Percentiles rank a stretch among this genome's conserved stretches.
These are phyloP conservation scores for Indri indri DNA, from an alignment of 2,113 vertebrate species.

Conservation along the genomic window DNA sequence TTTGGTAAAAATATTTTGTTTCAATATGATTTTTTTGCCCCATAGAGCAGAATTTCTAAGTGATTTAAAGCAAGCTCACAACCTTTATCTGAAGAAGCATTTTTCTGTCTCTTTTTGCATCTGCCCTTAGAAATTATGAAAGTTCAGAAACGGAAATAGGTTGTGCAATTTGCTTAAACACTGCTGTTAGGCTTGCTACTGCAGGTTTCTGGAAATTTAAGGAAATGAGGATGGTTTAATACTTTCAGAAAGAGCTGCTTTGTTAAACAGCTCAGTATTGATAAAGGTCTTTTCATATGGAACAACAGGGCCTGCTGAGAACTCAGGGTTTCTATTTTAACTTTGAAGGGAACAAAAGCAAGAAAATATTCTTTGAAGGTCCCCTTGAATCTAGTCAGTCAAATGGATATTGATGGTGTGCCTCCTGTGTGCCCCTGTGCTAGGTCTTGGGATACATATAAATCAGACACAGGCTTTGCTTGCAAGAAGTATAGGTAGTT, in stretches of 20 bases:
- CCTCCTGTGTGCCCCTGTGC: neutral
- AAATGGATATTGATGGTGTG: neutral
- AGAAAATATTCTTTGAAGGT: slow-evolving; percentile 6
- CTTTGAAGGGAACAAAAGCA: slow-evolving; percentile 33
- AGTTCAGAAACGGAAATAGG: slow-evolving; percentile 54
- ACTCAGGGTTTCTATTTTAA: slow-evolving; percentile 37
- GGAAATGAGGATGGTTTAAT: slow-evolving; percentile 45
- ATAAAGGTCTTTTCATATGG: slow-evolving; percentile 34
- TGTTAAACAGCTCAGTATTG: slow-evolving; percentile 36
- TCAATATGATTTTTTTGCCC: neutral
- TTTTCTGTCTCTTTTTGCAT: slow-evolving; percentile 34
- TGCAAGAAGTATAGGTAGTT: neutral
- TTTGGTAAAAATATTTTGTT: slow-evolving; percentile 63
- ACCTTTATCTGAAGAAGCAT: slow-evolving; percentile 41
- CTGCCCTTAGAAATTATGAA: slow-evolving; percentile 57
- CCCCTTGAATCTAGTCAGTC: neutral
- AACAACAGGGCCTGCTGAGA: slow-evolving; percentile 6
- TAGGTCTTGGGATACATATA: neutral
- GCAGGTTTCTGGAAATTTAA: slow-evolving; percentile 37
- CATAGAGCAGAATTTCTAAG: neutral
- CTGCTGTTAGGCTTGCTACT: neutral
- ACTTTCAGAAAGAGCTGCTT: slow-evolving; percentile 46
- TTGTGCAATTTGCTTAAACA: slow-evolving; percentile 33
- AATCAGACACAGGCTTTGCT: neutral
- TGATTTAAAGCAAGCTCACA: slow-evolving; percentile 47